Evolutionary conservation across 1,140 invertebrate genomes (phyloP).

Genomic region (Bombus confusus): DNA sequence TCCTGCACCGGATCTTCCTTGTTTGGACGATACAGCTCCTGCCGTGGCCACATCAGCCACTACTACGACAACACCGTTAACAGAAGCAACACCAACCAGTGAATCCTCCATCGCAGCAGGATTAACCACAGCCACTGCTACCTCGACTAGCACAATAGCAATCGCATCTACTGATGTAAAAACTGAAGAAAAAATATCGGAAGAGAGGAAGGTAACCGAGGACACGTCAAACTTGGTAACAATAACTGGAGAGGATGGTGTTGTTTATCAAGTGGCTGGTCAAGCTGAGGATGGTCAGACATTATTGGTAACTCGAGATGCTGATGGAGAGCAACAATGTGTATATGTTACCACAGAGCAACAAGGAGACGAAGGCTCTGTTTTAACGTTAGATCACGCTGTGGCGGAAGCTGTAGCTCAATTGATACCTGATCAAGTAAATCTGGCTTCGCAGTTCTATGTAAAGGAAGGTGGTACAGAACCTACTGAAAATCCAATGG

Average conservation of each 20-base stretch:
- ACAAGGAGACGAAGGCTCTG: slow-evolving; percentile 85
- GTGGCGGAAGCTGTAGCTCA: slow-evolving; percentile 84
- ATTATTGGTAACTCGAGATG: slow-evolving; percentile 86
- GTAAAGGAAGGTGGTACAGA: slow-evolving; percentile 83
- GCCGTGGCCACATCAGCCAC: slow-evolving; percentile 22
- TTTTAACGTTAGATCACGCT: slow-evolving; percentile 85
- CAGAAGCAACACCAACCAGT: slow-evolving; percentile 19
- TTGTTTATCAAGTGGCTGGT: slow-evolving; percentile 87
- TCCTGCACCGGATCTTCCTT: slow-evolving; percentile 80
- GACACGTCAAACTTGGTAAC: slow-evolving; percentile 80
- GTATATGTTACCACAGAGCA: slow-evolving; percentile 87
- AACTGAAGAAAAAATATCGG: slow-evolving; percentile 65
- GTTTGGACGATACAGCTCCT: slow-evolving; percentile 73
- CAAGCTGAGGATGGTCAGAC: slow-evolving; percentile 90
- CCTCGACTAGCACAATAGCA: slow-evolving; percentile 51
- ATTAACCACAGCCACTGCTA: slow-evolving; percentile 50
- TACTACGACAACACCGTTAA: slow-evolving; percentile 35
- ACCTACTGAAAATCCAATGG: slow-evolving; percentile 78
- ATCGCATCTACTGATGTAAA: slow-evolving; percentile 60
- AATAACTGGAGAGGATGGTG: slow-evolving; percentile 83
- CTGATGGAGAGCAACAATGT: slow-evolving; percentile 88
- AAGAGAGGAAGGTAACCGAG: slow-evolving; percentile 70
- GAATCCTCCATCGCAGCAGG: slow-evolving; percentile 35
- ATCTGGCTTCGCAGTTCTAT: slow-evolving; percentile 82
- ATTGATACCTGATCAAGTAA: slow-evolving; percentile 80